phyloP scores from a whole-genome alignment of 2,888 invertebrate species.

The Andrena dorsata region DNA sequence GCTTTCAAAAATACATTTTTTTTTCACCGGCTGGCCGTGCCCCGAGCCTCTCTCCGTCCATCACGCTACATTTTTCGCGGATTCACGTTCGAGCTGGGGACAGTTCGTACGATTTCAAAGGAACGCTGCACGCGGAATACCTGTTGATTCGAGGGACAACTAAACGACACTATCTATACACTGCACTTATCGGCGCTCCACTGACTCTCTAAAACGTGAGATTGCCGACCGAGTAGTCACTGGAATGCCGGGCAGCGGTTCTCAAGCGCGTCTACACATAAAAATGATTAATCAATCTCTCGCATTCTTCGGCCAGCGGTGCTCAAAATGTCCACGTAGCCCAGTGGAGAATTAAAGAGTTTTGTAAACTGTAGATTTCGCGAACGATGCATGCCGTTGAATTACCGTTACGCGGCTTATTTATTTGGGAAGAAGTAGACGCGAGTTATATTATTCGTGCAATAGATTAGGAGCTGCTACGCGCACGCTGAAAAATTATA shows the following conservation, averaged over 20 bases:
- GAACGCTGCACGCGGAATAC: slow-evolving; percentile 40
- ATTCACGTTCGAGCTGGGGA: neutral
- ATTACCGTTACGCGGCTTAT: neutral
- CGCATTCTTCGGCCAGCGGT: slow-evolving; percentile 23
- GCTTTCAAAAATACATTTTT: slow-evolving; percentile 56
- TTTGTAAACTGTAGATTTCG: no score
- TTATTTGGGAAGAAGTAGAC: neutral
- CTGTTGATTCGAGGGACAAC: slow-evolving; percentile 61
- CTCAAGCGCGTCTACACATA: slow-evolving; percentile 14
- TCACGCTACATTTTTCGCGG: slow-evolving; percentile 14
- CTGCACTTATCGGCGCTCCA: slow-evolving; percentile 47
- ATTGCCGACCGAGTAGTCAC: slow-evolving; percentile 45
- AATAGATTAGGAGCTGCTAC: neutral
- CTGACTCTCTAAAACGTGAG: slow-evolving; percentile 51
- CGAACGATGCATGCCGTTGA: neutral
- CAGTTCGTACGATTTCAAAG: slow-evolving; percentile 2
- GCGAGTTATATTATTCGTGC: neutral
- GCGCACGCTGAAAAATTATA: neutral
- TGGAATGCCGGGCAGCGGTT: slow-evolving; percentile 50
- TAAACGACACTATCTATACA: slow-evolving; percentile 19
- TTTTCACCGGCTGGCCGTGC: slow-evolving; percentile 24
- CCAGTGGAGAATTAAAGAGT: no score
- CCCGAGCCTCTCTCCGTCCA: neutral
- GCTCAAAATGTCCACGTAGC: neutral
- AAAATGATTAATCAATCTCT: slow-evolving; percentile 37